phyloP scores from a whole-genome alignment of 2,113 vertebrate genomes.

The Halcyon malimbica region DNA sequence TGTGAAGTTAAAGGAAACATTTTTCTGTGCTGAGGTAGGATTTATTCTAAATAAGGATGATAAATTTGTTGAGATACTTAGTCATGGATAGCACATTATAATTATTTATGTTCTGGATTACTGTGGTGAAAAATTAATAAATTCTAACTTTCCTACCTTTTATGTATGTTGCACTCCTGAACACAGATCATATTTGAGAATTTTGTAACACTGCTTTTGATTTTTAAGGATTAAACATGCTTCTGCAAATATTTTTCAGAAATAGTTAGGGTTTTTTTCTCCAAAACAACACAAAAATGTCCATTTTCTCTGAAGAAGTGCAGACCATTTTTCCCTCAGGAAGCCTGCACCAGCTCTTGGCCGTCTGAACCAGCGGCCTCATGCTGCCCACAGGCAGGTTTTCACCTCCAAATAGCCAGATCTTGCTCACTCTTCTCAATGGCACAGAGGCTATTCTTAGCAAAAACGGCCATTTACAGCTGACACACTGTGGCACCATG shows the following conservation, averaged over 20 bases:
- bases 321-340: fast-evolving
- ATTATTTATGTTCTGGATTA: neutral
- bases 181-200: neutral
- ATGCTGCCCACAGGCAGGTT: neutral
- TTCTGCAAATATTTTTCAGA: neutral
- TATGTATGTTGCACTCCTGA: neutral
- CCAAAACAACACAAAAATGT: neutral
- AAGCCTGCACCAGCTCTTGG: neutral
- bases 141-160: neutral
- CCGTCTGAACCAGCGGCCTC: neutral
- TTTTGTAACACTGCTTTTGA: neutral
- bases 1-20: neutral
- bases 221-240: neutral
- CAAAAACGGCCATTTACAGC: neutral
- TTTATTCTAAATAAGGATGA: neutral
- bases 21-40: neutral
- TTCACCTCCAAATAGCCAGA: neutral
- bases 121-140: neutral
- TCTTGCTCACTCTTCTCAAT: neutral
- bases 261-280: neutral
- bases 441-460: neutral
- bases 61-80: neutral
- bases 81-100: neutral
- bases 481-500: neutral
- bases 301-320: neutral